Percentiles rank a stretch among this genome's conserved stretches.
These are phyloP conservation scores for Eurypyga helias DNA, from an alignment of 2,113 vertebrate species.

Conservation along the genomic window DNA sequence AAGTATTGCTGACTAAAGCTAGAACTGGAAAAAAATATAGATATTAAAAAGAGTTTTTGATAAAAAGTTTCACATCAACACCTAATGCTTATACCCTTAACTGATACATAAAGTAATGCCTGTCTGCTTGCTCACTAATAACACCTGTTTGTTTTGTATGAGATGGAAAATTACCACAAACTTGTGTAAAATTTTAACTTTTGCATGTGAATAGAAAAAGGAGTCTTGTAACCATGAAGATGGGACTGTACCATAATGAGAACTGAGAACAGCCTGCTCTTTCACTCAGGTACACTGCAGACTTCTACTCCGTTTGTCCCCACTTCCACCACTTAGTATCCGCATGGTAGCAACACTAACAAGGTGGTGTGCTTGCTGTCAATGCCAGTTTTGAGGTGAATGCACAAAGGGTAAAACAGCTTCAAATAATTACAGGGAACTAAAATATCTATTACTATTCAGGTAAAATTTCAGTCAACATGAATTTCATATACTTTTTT, in stretches of 20 bases:
- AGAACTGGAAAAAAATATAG: not conserved
- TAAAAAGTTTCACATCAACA: not conserved
- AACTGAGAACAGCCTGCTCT: not conserved
- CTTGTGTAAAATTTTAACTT: no score
- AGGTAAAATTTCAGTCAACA: not conserved
- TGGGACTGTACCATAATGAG: no score
- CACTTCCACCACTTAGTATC: not conserved
- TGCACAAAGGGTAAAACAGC: not conserved
- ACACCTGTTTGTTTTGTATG: no score
- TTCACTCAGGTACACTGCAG: not conserved
- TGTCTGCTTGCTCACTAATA: no score
- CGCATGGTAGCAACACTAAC: not conserved
- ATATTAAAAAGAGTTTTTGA: not conserved
- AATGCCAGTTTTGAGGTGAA: not conserved
- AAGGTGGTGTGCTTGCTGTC: not conserved
- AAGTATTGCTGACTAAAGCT: not conserved
- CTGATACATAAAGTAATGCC: no score
- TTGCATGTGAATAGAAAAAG: no score
- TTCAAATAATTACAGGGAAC: not conserved
- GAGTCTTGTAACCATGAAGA: no score
- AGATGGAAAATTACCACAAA: no score
- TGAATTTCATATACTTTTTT: not conserved
- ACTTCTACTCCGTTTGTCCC: not conserved
- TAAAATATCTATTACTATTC: not conserved
- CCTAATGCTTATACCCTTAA: not conserved